These are phyloP conservation scores for Theretra japonica DNA, from an alignment of 2,888 invertebrate genomes.

Conservation along the genomic window DNA sequence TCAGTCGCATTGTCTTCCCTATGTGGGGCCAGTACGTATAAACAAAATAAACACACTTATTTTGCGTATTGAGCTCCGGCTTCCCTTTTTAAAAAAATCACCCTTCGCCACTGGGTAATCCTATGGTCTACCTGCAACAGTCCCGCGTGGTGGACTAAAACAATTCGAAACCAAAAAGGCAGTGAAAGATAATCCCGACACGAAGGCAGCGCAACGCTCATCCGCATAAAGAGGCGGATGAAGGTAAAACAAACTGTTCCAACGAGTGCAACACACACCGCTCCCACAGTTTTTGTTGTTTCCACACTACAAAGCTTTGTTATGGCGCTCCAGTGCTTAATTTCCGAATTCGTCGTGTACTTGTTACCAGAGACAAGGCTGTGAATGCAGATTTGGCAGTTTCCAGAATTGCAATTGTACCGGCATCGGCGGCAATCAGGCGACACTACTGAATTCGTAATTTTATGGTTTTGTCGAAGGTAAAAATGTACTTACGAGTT, in stretches of 20 bases:
- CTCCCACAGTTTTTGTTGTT: not conserved
- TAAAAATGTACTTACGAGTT: not conserved
- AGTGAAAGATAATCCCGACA: not conserved
- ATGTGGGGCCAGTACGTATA: no score
- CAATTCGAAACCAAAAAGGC: not conserved
- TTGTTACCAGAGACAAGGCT: not conserved
- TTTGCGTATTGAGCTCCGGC: no score
- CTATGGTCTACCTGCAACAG: no score
- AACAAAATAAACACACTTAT: no score
- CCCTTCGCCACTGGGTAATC: no score
- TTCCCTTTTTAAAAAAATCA: no score
- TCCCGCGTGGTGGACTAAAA: no score
- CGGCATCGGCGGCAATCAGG: not conserved
- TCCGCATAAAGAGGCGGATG: not conserved
- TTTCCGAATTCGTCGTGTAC: slow-evolving; percentile 6
- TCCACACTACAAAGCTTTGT: slow-evolving; percentile 3
- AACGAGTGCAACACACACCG: not conserved
- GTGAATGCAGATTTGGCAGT: slow-evolving; percentile 5
- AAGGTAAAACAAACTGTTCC: slow-evolving; percentile 2
- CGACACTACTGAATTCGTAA: not conserved
- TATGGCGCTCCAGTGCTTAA: slow-evolving; percentile 2
- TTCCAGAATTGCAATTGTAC: not conserved
- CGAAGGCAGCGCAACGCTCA: not conserved
- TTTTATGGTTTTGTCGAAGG: not conserved
- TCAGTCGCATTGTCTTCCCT: no score